Evolutionary conservation across 1,140 invertebrate genomes (phyloP).

Genomic region (Drosophila sproati): DNA sequence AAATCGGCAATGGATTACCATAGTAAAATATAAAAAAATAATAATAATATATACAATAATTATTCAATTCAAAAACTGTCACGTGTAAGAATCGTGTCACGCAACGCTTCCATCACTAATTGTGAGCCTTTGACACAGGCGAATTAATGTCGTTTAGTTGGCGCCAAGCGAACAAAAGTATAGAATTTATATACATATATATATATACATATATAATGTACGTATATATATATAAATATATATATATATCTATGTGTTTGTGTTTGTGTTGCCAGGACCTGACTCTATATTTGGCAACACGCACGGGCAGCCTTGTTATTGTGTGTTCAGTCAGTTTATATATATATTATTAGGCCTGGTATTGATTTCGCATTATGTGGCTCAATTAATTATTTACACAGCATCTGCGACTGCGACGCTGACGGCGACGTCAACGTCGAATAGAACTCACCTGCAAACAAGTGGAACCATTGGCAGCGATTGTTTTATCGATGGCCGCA

Average conservation of each 20-base stretch:
- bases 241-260: neutral
- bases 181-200: slow-evolving; percentile 64
- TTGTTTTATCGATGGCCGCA: slow-evolving; percentile 88
- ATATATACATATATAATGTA: slow-evolving; percentile 34
- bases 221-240: neutral
- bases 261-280: slow-evolving; percentile 57
- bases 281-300: slow-evolving; percentile 73
- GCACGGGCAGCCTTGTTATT: slow-evolving; percentile 46
- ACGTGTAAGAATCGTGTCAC: neutral
- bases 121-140: slow-evolving; percentile 36
- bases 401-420: slow-evolving; percentile 3
- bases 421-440: neutral
- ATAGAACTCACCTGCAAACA: slow-evolving; percentile 73
- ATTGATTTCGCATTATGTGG: slow-evolving; percentile 78
- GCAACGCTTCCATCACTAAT: slow-evolving; percentile 18
- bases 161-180: slow-evolving; percentile 65
- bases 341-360: slow-evolving; percentile 55
- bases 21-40: too few relatives aligned
- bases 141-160: slow-evolving; percentile 68
- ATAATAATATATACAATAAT: too few relatives aligned
- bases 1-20: too few relatives aligned
- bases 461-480: slow-evolving; percentile 81
- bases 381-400: slow-evolving; percentile 70
- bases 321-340: slow-evolving; percentile 39
- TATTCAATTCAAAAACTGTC: neutral